Evolutionary conservation across 2,888 invertebrate species (phyloP), one percentile per base, ranked within the genome.

Genomic region (Theretra japonica): DNA sequence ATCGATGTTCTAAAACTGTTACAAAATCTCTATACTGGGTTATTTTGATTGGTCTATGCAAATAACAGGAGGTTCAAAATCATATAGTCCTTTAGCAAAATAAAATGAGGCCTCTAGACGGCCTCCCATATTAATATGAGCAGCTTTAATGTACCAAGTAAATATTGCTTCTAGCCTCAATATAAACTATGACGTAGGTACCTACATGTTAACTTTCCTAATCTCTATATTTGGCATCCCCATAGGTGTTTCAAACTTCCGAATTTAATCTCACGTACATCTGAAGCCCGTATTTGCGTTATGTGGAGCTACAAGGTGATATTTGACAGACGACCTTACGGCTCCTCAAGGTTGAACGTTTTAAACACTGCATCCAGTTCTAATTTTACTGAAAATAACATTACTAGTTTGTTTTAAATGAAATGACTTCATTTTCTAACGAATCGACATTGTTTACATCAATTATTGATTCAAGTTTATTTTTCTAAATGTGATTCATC

Each of bases 201-300:
- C n/a, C n/a, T n/a, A n/a, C n/a, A n/a, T n/a, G 8, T 53, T 33
- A n/a, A 60, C 60, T 41, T 41, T 65, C 21, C 15, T 41, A 17
- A 65, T 21, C 4, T 65, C 41, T 65, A 62, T n/a, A 33, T 62
- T 60, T 58, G 56, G 58, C n/a, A 65, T 50, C 5, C n/a, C 50
- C 28, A n/a, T 15, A 28, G 56, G 23, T 25, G 48, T 41, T 50
- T 28, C 6, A 25, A 60, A 69, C 68, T 59, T 68, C 59, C 68
- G 19, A 69, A 60, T 30, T 53, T 25, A 70, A 73, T 73, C 73
- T 60, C 70, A 73, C 73, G 70, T 73, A 69, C n/a, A 73, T 73
- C 73, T 70, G 48, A 19, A 33, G 59, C 73, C 73, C 73, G 70
- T 70, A 73, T 70, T n/a, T 25, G 15, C n/a, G 33, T 71, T 60